phyloP scores from a whole-genome alignment of 1,140 invertebrate genomes.

The Lepidurus apus region DNA sequence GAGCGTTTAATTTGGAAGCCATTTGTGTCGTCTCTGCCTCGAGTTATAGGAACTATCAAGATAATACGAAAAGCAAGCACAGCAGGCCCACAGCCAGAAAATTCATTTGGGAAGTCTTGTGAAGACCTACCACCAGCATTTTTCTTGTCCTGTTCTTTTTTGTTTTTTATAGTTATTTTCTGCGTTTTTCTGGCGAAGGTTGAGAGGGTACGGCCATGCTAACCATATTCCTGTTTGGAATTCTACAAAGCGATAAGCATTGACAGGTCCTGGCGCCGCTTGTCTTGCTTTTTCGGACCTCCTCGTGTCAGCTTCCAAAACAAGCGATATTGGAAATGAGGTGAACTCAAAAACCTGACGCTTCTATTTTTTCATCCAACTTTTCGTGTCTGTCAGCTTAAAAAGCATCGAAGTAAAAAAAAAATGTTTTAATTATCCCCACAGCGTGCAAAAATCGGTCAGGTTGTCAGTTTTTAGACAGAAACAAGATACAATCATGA shows the following conservation, averaged over 20 bases:
- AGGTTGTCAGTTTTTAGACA: neutral
- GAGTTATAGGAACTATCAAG: neutral
- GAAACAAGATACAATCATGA: neutral
- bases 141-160: no score
- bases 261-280: constrained; percentile 6
- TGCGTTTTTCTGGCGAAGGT: neutral
- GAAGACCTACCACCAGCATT: constrained; percentile 18
- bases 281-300: constrained; percentile 10
- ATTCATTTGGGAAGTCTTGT: neutral
- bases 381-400: neutral
- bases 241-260: constrained; percentile 6
- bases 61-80: neutral
- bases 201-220: neutral
- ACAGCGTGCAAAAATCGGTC: neutral
- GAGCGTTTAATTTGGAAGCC: constrained; percentile 15
- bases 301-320: constrained; percentile 14
- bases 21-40: neutral
- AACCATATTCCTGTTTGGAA: constrained; percentile 22
- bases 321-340: constrained; percentile 14
- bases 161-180: neutral
- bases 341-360: neutral
- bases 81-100: constrained; percentile 14
- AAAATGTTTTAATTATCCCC: neutral
- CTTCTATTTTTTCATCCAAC: neutral
- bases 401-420: neutral